Base-by-base conservation (phyloP, 2,113 vertebrate species). In the Pluvialis apricaria region DNA sequence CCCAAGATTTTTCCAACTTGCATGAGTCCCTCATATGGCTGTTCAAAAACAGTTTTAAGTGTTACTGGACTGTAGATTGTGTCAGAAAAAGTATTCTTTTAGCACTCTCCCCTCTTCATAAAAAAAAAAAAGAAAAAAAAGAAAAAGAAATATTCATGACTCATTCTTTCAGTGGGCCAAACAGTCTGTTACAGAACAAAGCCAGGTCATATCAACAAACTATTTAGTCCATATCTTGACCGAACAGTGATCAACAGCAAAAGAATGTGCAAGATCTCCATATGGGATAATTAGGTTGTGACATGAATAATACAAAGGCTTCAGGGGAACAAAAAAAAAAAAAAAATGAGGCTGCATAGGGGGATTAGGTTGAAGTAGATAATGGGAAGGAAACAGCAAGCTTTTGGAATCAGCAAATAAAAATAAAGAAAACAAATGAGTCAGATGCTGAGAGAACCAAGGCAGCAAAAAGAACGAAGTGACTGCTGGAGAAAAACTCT, bases 231-330 rank as follows among this genome's bases (percentile, higher is more conserved):
- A 3, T 69, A 85, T 69, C 73, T 76, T 82, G 70, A 44, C 25
- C 4, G 13, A 94, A 54, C 4, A 72, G 73, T 65, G 87, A 89
- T 49, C 70, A 94, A 82, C 24, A 69, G 87, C 70, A 85, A 85
- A 95, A 92, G 87, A 93, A 95, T 79, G 52, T 90, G 19, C 36
- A 87, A 90, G 66, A 82, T 58, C 75, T 90, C 70, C 45, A 36
- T 15, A 49, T 4, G 17, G 49, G 62, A 57, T 90, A 88, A 79
- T 61, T 47, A 85, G 62, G 58, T 15, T 77, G 38, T 28, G 42
- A 69, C 55, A 82, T 3, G 5, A 91, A 72, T 28, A 96, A 79
- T 31, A 76, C 61, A 89, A 71, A 84, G 21, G 44, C 31, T 92
- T 76, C 73, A 31, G 28, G 18, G 25, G 13, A 78, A 82, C 19